Base-by-base conservation (phyloP, 35 echinoderm and acorn worm genomes). In the Lytechinus variegatus region DNA sequence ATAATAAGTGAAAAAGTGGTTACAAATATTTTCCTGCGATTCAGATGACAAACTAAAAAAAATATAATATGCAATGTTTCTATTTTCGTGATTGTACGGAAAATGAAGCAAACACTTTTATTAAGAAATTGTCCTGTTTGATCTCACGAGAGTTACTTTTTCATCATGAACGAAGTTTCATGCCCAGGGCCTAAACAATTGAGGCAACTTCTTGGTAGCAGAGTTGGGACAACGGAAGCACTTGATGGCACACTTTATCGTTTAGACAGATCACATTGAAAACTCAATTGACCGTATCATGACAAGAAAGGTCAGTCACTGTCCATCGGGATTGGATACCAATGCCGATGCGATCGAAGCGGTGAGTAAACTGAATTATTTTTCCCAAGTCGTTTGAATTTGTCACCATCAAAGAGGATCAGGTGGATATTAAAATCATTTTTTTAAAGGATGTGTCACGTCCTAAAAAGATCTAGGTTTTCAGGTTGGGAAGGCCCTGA, bases 381-480 rank as follows among this genome's bases (percentile, higher is more conserved):
- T 79, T 79, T 4, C 66, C 66, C 66, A n/a, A 79, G 66, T 24
- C 66, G 66, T 24, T 79, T 79, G 16, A 24, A 24, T 24, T 79
- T 79, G n/a, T 79, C n/a, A 79, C 66, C 66, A 79, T 79, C 66
- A 79, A n/a, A 79, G 14, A 13, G 2, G 56, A 58, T 79, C 19
- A 79, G 5, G 66, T 24, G 66, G 14, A 16, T 4, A 79, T 16
- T 24, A 24, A 24, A 6, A 24, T 8, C 19, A 7, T 4, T 5
- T 79, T 16, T 24, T 79, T 79, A 24, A 24, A 79, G 19, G 66
- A 79, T 79, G 66, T 79, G 66, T 79, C 66, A 79, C 66, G 66
- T 79, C 66, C 66, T 79, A 24, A 79, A 58, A n/a, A 79, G 66
- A 79, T 79, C 66, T 79, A 79, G 66, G 66, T 79, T 79, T 79